Conservation (phyloP, 1,140 invertebrate genomes). For the Drosophila athabasca region DNA sequence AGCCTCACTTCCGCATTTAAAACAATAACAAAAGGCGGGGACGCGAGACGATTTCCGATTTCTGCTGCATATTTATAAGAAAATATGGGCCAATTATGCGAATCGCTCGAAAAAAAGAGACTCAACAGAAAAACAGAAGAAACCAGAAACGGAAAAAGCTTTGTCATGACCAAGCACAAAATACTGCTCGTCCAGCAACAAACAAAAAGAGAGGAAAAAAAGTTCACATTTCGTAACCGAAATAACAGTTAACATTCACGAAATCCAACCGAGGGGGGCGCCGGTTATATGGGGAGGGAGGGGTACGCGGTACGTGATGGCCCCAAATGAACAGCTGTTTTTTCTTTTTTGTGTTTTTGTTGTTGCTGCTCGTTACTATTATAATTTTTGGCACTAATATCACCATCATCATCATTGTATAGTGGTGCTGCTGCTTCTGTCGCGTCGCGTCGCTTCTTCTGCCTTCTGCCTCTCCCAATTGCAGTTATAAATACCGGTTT, state of each 20-base stretch:
- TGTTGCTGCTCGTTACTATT: slow-evolving; percentile 47
- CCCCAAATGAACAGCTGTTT: slow-evolving; percentile 65
- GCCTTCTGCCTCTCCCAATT: slow-evolving; percentile 40
- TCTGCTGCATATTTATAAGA: slow-evolving; percentile 69
- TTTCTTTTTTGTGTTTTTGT: slow-evolving; percentile 16
- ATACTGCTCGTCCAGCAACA: slow-evolving; percentile 44
- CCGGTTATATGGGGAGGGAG: neutral
- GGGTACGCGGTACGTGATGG: neutral
- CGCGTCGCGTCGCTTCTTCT: slow-evolving; percentile 27
- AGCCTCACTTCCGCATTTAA: slow-evolving; percentile 64
- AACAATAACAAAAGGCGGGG: slow-evolving; percentile 38
- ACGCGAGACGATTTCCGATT: slow-evolving; percentile 59
- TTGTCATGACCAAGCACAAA: slow-evolving; percentile 62
- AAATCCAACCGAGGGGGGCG: slow-evolving; percentile 21
- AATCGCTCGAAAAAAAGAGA: slow-evolving; percentile 60
- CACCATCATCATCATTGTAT: slow-evolving; percentile 23
- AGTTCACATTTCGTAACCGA: slow-evolving; percentile 73
- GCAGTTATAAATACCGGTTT: slow-evolving; percentile 80
- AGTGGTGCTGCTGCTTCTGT: too few relatives aligned
- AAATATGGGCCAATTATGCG: slow-evolving; percentile 80
- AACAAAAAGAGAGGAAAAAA: slow-evolving; percentile 32
- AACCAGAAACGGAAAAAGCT: slow-evolving; percentile 35
- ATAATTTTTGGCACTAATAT: slow-evolving; percentile 77
- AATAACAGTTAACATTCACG: slow-evolving; percentile 70
- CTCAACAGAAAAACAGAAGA: slow-evolving; percentile 6